Base-by-base conservation (phyloP, 2,113 vertebrate genomes). In the Lota lota region DNA sequence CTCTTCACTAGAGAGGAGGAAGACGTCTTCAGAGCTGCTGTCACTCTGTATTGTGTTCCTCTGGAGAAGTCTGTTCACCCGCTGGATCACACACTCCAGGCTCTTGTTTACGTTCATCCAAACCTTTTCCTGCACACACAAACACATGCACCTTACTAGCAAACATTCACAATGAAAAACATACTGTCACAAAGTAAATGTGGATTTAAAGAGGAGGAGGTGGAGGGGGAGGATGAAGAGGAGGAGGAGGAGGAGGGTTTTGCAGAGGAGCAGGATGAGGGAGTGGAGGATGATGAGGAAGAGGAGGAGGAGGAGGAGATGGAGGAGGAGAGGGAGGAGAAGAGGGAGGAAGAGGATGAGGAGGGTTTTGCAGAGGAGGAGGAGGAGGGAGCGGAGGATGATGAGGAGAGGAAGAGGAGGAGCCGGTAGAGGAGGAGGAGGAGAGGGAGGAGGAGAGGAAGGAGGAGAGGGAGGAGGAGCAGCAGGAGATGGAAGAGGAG, bases 101-200 rank as follows among this genome's bases (percentile, higher is more conserved):
- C 97, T 98, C 92, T 98, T 98, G 84, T 98, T 94, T 0, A 98
- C 97, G 15, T 99, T 99, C 74, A 97, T 86, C 95, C 97, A 98
- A 73, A 97, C 94, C 62, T 98, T 99, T 83, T 95, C 95, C 97
- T 99, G 86, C 66, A 85, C 61, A 62, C 54, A 51, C 60, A 28
- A 2, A 47, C 40, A 47, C 40, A 61, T 14, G 11, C 7, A 33
- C 28, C 28, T 5, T 5, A 33, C 28, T 33, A 33, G 20, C 67
- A 53, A 33, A 61, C 18, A 63, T 40, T 36, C 14, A 50, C 5
- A 70, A 6, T 5, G 22, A 5, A 22, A n/a, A 1, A 19, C 12
- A 19, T 2, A 12, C 16, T 8, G 1, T 8, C 16, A 36, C 61
- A 19, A 1, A 40, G n/a, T 33, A 33, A 4, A 33, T 33, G 28